Base-by-base conservation (phyloP, 2,797 vertebrate species). In the Syngnathus rostellatus region DNA sequence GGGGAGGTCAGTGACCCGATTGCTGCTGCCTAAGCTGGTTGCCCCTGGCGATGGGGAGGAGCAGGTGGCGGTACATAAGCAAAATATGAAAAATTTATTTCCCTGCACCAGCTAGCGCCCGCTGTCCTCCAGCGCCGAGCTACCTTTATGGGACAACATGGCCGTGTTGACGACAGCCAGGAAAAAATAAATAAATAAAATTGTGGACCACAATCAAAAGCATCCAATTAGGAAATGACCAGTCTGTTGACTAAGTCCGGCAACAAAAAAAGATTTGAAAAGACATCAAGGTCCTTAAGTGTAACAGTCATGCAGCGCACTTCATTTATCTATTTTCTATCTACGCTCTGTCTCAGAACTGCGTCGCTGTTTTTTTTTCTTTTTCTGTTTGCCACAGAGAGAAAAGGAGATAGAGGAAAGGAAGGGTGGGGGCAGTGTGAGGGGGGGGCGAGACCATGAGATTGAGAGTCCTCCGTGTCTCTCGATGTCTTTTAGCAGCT, bases 81-180 rank as follows among this genome's bases (percentile, higher is more conserved):
- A 41, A 41, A 61, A 8, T 41, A 61, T 61, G 59, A 61, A 61
- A 61, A 21, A 61, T 61, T 21, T 61, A 60, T 61, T 61, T 41
- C 11, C 57, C 57, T 39, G 57, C 38, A 8, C 8, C 17, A 54
- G 23, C 23, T 19, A 39, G 37, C 39, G n/a, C 14, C 10, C 10
- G 21, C 37, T 41, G 39, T 61, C 39, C 38, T 61, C 19, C n/a
- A 41, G 57, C 37, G 38, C 37, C 37, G 37, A 1, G 10, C 11
- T 9, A 41, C 19, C 59, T 61, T 41, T 23, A 21, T 10, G 39
- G 10, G 39, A 40, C 59, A 41, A 40, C 16, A 6, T 21, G 59
- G 39, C 37, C 39, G 11, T 2, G 4, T 38, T 11, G 19, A 19
- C 5, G 58, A 54, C 21, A 10, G 31, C 31, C 31, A 31, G 31